Evolutionary conservation across 1,140 invertebrate genomes (phyloP), one percentile per base, ranked within the genome.

Genomic region (Belonocnema kinseyi): DNA sequence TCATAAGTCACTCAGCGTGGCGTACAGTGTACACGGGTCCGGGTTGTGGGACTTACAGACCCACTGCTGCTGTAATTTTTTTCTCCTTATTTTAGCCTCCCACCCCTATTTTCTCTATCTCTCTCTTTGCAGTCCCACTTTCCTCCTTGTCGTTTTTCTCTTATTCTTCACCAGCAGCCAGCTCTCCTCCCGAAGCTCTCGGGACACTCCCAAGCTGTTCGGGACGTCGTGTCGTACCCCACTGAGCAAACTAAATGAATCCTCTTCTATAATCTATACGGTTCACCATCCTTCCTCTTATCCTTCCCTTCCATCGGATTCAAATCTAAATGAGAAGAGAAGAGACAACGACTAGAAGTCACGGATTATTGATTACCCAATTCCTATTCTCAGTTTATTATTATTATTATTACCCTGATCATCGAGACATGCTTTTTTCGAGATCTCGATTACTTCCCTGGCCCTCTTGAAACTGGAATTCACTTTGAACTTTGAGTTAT

Each of bases 1-100:
- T 85, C 87, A 83, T 88, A 88, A 88, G 87, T 88, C 87, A 88
- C 87, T 86, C 86, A 86, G 87, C 86, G 84, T 86, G 85, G 87
- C 80, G 66, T 77, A 83, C 80, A 80, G 56, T 66, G 76, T 81
- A 87, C 85, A 87, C 66, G 82, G 80, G 75, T 73, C 80, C 78
- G 58, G 76, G 82, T 76, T 77, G 73, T 77, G 73, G 79, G 71
- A 70, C 80, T 82, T 75, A 78, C 77, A 76, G 78, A 77, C 66
- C 83, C 73, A 74, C 61, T 78, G 71, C 61, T 71, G 46, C 70
- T 66, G 26, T 73, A 56, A 17, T 50, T 52, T 46, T 77, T 71
- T 78, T 83, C 74, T 79, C 58, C 52, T 77, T 75, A 73, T 78
- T 72, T 75, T 74, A 13, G 66, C 72, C 50, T 74, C 70, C 77